Conservation (phyloP, 2,888 invertebrate genomes). For the Cancer borealis region DNA sequence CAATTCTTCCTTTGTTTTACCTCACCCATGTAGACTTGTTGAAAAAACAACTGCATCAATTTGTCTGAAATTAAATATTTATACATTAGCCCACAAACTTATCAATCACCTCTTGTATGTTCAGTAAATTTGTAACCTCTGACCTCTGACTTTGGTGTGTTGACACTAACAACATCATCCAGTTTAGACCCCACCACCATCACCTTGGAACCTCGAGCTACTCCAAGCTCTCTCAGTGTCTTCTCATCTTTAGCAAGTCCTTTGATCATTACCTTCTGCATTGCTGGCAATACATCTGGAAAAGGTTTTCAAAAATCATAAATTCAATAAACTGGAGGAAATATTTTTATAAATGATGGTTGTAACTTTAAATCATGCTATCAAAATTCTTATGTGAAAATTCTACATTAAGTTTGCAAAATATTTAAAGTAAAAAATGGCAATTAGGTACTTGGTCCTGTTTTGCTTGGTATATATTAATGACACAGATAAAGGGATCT, state of each 20-base stretch:
- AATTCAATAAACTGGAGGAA: not conserved
- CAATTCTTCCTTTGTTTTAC: too few relatives aligned
- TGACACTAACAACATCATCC: slow-evolving; percentile 90
- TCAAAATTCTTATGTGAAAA: too few relatives aligned
- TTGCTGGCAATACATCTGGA: slow-evolving; percentile 87
- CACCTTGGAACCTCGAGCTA: slow-evolving; percentile 90
- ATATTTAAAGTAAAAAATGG: too few relatives aligned
- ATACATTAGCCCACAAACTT: too few relatives aligned
- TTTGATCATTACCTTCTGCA: slow-evolving; percentile 94
- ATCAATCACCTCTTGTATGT: not conserved
- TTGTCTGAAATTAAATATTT: too few relatives aligned
- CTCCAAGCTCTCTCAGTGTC: slow-evolving; percentile 88
- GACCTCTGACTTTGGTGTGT: slow-evolving; percentile 81
- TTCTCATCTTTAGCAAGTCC: slow-evolving; percentile 91
- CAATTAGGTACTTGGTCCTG: too few relatives aligned
- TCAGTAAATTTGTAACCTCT: not conserved
- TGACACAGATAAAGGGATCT: too few relatives aligned
- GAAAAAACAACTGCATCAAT: too few relatives aligned
- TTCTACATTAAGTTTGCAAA: too few relatives aligned
- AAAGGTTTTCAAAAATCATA: not conserved
- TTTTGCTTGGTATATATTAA: too few relatives aligned
- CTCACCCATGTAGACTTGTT: too few relatives aligned
- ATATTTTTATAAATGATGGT: not conserved
- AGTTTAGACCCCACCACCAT: slow-evolving; percentile 95
- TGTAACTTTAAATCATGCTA: not conserved